Conservation (phyloP, 2,888 invertebrate genomes). For the Cetonia aurata region DNA sequence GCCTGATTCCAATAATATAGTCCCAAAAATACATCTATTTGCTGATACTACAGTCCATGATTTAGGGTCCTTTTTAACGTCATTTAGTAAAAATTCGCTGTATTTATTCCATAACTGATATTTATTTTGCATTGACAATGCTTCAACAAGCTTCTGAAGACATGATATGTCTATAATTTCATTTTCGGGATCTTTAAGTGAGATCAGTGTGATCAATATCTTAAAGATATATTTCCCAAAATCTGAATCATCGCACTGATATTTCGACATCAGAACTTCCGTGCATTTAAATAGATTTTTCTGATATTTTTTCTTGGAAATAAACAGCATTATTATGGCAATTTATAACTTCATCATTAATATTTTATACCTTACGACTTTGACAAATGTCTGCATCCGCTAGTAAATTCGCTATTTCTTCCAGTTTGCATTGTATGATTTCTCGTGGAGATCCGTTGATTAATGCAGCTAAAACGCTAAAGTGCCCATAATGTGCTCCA, state of each 20-base stretch:
- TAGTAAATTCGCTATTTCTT: constrained; percentile 72
- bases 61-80: constrained; percentile 70
- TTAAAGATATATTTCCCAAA: constrained; percentile 61
- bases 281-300: constrained; percentile 71
- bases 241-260: constrained; percentile 52
- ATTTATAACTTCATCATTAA: constrained; percentile 16
- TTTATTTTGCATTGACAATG: constrained; percentile 66
- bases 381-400: constrained; percentile 73
- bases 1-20: constrained; percentile 71
- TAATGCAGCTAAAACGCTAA: constrained; percentile 74
- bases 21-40: constrained; percentile 78
- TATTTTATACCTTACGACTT: constrained; percentile 68
- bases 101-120: constrained; percentile 70
- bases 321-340: constrained; percentile 22
- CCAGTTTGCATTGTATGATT: constrained; percentile 67
- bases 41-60: constrained; percentile 77
- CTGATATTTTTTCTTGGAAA: constrained; percentile 71
- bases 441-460: constrained; percentile 71
- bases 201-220: constrained; percentile 59
- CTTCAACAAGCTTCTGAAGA: constrained; percentile 67
- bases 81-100: constrained; percentile 68
- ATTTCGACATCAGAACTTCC: constrained; percentile 69
- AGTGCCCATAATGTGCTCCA: constrained; percentile 67
- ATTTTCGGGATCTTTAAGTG: constrained; percentile 59
- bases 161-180: constrained; percentile 58